A percentile compares a stretch with the other conserved stretches of the same genome.
Evolutionary conservation across 2,113 vertebrate species (phyloP).

Genomic region (Stegostoma tigrinum): DNA sequence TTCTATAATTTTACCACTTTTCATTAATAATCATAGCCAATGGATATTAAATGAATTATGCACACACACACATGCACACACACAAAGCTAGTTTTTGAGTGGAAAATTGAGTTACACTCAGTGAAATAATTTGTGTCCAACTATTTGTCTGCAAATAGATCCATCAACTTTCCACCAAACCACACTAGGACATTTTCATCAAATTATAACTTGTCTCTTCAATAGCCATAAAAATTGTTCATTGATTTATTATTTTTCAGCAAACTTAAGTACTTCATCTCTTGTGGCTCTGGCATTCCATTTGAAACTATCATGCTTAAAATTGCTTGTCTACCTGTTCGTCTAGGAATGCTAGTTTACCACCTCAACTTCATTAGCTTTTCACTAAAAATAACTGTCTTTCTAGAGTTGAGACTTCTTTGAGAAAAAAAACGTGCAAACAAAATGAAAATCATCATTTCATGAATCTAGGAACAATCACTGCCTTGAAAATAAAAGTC

Average conservation of each 20-base stretch:
- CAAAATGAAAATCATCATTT: not conserved
- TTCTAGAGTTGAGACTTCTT: not conserved
- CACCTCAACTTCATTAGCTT: not conserved
- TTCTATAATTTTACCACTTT: slow-evolving; percentile 11
- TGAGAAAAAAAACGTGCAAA: not conserved
- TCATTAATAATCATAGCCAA: slow-evolving; percentile 17
- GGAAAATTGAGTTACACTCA: not conserved
- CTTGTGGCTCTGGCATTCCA: not conserved
- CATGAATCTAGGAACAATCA: not conserved
- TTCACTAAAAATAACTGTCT: slow-evolving; percentile 4
- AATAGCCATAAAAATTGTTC: slow-evolving; percentile 24
- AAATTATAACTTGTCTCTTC: not conserved
- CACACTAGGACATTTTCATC: slow-evolving; percentile 20
- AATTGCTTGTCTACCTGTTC: not conserved
- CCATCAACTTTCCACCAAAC: not conserved
- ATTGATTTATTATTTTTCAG: slow-evolving; percentile 28
- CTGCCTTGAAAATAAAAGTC: not conserved
- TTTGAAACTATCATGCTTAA: slow-evolving; percentile 1
- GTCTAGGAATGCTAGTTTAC: not conserved
- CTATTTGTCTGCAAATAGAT: not conserved
- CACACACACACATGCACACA: not conserved
- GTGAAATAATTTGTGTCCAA: not conserved
- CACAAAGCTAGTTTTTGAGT: not conserved
- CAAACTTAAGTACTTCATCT: not conserved
- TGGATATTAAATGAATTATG: slow-evolving; percentile 13